Conservation (phyloP, 2,797 vertebrate genomes). For the Sebastes steindachneri region DNA sequence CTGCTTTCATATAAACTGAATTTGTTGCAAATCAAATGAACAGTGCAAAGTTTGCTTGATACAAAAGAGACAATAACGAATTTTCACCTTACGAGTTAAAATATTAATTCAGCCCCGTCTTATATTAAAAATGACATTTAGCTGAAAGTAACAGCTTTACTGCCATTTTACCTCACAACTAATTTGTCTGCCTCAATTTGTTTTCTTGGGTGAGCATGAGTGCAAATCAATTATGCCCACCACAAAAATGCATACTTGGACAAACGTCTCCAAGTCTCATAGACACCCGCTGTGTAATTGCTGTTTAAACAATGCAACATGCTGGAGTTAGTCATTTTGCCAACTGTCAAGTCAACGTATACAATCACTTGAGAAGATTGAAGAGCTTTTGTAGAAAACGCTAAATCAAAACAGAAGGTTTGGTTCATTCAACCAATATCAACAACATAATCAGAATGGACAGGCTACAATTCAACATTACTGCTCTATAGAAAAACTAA, state of each 20-base stretch:
- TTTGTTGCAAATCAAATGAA: too few relatives aligned
- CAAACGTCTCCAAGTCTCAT: not conserved
- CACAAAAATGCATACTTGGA: not conserved
- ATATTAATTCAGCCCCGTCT: not conserved
- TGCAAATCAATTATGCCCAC: not conserved
- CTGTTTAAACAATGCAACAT: not conserved
- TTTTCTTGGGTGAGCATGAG: not conserved
- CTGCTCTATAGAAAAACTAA: not conserved
- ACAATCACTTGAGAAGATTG: not conserved
- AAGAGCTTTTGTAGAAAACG: conserved; percentile 3
- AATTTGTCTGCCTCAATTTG: not conserved
- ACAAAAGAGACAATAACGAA: too few relatives aligned
- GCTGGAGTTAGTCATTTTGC: not conserved
- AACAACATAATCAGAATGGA: not conserved
- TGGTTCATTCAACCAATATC: not conserved
- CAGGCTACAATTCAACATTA: not conserved
- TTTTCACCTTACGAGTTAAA: too few relatives aligned
- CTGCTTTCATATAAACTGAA: too few relatives aligned
- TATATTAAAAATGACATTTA: not conserved
- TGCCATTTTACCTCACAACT: not conserved
- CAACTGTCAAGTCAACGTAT: not conserved
- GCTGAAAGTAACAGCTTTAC: too few relatives aligned
- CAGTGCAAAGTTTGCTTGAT: too few relatives aligned
- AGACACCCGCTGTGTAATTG: not conserved
- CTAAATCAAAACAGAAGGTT: not conserved